Evolutionary conservation across 2,797 vertebrate genomes (phyloP).

Genomic region (Carapus acus): DNA sequence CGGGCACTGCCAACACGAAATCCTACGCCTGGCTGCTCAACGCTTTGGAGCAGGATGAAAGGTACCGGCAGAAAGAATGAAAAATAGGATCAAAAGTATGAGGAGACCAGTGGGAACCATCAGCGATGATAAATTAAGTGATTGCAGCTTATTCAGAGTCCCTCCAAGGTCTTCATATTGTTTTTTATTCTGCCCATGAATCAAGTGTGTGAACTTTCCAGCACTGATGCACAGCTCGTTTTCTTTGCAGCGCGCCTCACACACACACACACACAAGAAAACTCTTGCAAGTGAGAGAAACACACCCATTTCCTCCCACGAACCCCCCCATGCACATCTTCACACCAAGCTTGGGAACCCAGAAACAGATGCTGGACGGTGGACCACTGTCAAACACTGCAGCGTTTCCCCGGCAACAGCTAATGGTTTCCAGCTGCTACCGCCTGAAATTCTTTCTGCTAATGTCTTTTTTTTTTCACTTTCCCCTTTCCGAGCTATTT

Average conservation of each 20-base stretch:
- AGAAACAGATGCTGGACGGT: constrained; percentile 65
- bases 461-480: constrained; percentile 25
- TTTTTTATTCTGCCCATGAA: neutral
- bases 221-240: no score
- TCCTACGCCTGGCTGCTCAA: constrained; percentile 12
- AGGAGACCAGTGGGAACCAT: constrained; percentile 8
- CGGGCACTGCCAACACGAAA: constrained; percentile 17
- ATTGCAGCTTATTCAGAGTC: no score
- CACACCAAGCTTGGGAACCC: constrained; percentile 42
- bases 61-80: constrained; percentile 10
- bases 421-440: constrained; percentile 72
- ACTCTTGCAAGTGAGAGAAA: constrained; percentile 37
- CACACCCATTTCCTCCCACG: constrained; percentile 38
- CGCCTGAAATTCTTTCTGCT: constrained; percentile 50
- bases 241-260: no score
- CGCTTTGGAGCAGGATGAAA: constrained; percentile 30
- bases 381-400: constrained; percentile 60
- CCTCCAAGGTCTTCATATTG: neutral
- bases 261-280: constrained; percentile 11
- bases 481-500: constrained; percentile 29
- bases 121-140: constrained; percentile 5
- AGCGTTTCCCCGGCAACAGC: constrained; percentile 66
- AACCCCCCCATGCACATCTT: constrained; percentile 43
- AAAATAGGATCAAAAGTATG: constrained; percentile 17
- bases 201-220: no score